These are phyloP conservation scores for Agriotes lineatus DNA, from an alignment of 2,888 invertebrate species.

Conservation along the genomic window DNA sequence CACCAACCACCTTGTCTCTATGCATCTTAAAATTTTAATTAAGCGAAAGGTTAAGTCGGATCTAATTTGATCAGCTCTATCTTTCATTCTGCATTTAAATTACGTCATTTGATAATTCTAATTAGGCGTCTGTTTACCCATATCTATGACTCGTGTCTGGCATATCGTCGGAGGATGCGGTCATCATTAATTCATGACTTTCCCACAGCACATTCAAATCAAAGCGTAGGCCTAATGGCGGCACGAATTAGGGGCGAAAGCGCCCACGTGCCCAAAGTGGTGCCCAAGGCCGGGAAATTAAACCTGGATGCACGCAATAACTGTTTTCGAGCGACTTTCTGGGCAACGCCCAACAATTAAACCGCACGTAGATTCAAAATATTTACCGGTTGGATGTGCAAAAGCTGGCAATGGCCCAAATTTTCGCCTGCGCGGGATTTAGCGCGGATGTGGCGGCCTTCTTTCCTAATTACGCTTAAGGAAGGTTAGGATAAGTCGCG, in stretches of 20 bases:
- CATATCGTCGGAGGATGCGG: too few relatives aligned
- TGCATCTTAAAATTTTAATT: too few relatives aligned
- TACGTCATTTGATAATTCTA: too few relatives aligned
- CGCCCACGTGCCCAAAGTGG: conserved; percentile 10
- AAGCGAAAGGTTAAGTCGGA: too few relatives aligned
- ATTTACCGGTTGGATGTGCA: not conserved
- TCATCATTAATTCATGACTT: not conserved
- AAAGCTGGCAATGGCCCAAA: conserved; percentile 20
- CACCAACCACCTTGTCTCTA: too few relatives aligned
- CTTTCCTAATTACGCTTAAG: conserved; percentile 5
- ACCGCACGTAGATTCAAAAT: not conserved
- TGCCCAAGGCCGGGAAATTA: not conserved
- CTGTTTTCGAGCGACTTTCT: not conserved
- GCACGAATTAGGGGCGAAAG: conserved; percentile 9
- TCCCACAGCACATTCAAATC: too few relatives aligned
- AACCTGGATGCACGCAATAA: not conserved
- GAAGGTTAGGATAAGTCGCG: conserved; percentile 13
- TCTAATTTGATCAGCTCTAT: too few relatives aligned
- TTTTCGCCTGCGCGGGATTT: not conserved
- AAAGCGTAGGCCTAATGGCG: too few relatives aligned
- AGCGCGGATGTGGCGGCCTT: not conserved
- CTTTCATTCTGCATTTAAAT: too few relatives aligned
- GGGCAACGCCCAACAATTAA: not conserved
- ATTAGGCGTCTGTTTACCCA: too few relatives aligned
- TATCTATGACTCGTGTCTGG: too few relatives aligned